These are phyloP conservation scores for Megalops cyprinoides DNA, from an alignment of 2,797 vertebrate genomes.

Conservation along the genomic window DNA sequence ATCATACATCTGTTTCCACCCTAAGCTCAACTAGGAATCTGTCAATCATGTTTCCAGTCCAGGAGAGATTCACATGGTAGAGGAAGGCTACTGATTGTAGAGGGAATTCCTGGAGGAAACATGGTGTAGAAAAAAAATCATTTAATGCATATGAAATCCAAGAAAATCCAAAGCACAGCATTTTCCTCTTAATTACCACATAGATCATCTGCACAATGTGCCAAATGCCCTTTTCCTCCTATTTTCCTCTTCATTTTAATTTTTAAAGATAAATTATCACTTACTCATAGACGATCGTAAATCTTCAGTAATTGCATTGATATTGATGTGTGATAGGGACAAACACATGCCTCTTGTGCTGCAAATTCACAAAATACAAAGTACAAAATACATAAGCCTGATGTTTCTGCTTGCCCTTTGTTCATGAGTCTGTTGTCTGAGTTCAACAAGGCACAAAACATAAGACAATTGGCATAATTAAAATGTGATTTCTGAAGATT, in stretches of 20 bases:
- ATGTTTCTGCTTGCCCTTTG: no score
- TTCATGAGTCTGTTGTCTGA: no score
- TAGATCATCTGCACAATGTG: conserved; percentile 46
- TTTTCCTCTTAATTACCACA: conserved; percentile 50
- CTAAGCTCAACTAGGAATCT: conserved; percentile 36
- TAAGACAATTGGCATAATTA: no score
- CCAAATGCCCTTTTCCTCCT: conserved; percentile 26
- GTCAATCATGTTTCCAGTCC: conserved; percentile 41
- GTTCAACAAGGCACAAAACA: no score
- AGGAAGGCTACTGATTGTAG: conserved; percentile 7
- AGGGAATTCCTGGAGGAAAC: conserved; percentile 11
- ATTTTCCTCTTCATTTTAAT: conserved; percentile 29
- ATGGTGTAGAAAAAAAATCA: not conserved
- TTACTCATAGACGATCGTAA: conserved; percentile 27
- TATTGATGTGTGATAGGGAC: conserved; percentile 41
- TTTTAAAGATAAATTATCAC: conserved; percentile 31
- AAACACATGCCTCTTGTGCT: no score
- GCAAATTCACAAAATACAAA: no score
- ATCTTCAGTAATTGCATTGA: conserved; percentile 36
- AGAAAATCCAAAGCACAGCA: conserved; percentile 42
- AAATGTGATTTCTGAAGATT: no score
- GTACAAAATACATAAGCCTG: no score
- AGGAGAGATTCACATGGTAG: conserved; percentile 22
- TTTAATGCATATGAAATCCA: conserved; percentile 11
- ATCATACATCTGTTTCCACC: no score